Base-by-base conservation (phyloP, 2,797 vertebrate genomes). In the Brachyrhaphis roseni region DNA sequence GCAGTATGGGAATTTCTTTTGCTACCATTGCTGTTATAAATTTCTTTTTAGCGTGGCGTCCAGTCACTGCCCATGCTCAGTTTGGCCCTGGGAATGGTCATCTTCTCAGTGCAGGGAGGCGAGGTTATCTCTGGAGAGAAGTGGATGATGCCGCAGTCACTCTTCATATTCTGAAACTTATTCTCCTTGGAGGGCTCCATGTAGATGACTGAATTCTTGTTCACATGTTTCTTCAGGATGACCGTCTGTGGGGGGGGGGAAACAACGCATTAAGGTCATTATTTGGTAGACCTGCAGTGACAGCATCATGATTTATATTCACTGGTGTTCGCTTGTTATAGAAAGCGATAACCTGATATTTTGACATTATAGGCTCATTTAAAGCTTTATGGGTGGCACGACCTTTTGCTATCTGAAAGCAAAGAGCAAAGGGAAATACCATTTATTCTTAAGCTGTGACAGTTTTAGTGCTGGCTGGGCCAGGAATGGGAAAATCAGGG, bases 131-230 rank as follows among this genome's bases (percentile, higher is more conserved):
- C 96, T 11, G 95, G 90, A 18, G 95, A 92, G 87, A 95, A 95
- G 86, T 94, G 94, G 84, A 95, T 92, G 86, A 95, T 91, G 77
- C 95, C 94, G 3, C 94, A 96, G 90, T 96, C 95, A 53, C 91
- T 96, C 92, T 95, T 96, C 84, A 93, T 86, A 10, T 92, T 96
- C 89, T 95, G 95, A 82, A 96, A 95, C 78, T 94, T 95, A 90
- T 95, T 95, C 89, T 96, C 96, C 87, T 95, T 96, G 71, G 95
- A 95, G 3, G 95, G 95, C 84, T 97, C 96, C 95, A 96, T 95
- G 88, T 96, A 96, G 55, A 96, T 94, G 78, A 96, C 95, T 0
- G 95, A 94, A 90, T 94, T 96, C 90, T 94, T 96, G 91, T 95
- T 96, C 20, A 96, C 91, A 0, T 96, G 96, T 83, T 97, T 96